These are phyloP conservation scores for Nemoura dubitans DNA, from an alignment of 2,888 invertebrate genomes.

Conservation along the genomic window DNA sequence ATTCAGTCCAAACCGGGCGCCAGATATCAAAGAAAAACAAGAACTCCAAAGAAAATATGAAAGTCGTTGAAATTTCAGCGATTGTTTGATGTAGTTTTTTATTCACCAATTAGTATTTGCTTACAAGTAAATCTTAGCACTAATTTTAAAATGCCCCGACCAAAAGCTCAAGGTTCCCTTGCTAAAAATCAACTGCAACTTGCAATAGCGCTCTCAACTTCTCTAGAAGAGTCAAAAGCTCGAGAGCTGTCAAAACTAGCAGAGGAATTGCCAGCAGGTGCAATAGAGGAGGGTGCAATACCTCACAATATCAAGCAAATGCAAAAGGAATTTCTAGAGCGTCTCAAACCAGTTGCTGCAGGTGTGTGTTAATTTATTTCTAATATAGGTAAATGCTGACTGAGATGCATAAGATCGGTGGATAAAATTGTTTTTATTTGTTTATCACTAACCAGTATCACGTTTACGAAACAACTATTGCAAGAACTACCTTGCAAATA, in stretches of 20 bases:
- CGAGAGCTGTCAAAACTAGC: slow-evolving; percentile 15
- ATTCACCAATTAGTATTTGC: background rate
- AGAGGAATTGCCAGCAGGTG: slow-evolving; percentile 32
- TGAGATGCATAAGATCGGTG: too few relatives aligned
- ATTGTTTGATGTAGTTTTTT: background rate
- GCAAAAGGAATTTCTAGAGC: slow-evolving; percentile 35
- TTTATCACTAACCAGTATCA: too few relatives aligned
- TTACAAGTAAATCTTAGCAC: background rate
- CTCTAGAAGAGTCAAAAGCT: slow-evolving; percentile 24
- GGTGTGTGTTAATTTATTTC: background rate
- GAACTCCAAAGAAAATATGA: background rate
- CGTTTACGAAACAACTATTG: too few relatives aligned
- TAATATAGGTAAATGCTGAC: too few relatives aligned
- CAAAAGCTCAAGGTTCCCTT: slow-evolving; percentile 18
- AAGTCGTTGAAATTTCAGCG: background rate
- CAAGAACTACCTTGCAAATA: too few relatives aligned
- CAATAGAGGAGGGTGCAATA: slow-evolving; percentile 22
- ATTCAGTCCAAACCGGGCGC: slow-evolving; percentile 45
- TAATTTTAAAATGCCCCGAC: slow-evolving; percentile 31
- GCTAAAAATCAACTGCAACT: slow-evolving; percentile 33
- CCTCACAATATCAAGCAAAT: slow-evolving; percentile 32
- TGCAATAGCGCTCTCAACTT: slow-evolving; percentile 29
- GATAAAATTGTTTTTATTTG: too few relatives aligned
- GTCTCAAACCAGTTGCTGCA: background rate
- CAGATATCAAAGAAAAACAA: slow-evolving; percentile 7